A percentile compares a stretch with the other conserved stretches of the same genome.
Conservation (phyloP, 2,113 vertebrate genomes). For the Ailurus styani region DNA sequence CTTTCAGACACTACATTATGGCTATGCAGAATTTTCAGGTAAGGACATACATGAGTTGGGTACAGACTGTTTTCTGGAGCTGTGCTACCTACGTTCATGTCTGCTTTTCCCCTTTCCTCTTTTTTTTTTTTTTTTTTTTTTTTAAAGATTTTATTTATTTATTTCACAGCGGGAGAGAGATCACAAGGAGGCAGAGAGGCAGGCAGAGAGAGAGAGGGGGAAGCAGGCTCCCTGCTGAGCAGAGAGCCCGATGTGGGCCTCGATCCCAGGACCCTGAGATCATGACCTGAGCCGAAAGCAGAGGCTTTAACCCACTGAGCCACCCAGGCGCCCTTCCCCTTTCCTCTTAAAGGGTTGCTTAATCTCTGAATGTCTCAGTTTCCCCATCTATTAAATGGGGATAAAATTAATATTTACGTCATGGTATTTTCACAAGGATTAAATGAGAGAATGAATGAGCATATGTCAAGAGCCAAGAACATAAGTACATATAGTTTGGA, state of each 20-base stretch:
- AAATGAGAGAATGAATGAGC: not conserved
- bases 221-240: too few relatives aligned
- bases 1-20: constrained; percentile 96
- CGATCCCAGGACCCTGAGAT: too few relatives aligned
- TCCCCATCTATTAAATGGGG: not conserved
- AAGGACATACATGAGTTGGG: not conserved
- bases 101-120: not conserved
- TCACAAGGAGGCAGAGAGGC: too few relatives aligned
- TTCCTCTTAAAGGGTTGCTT: not conserved
- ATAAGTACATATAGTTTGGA: not conserved
- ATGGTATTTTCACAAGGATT: not conserved
- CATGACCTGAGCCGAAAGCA: too few relatives aligned
- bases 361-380: not conserved
- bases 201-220: too few relatives aligned
- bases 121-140: too few relatives aligned
- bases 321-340: too few relatives aligned
- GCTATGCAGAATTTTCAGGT: constrained; percentile 98
- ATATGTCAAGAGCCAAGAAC: not conserved
- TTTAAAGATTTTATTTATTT: too few relatives aligned
- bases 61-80: not conserved
- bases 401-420: not conserved
- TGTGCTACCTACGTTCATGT: not conserved
- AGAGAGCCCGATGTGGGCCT: too few relatives aligned
- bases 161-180: too few relatives aligned
- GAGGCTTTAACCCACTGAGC: too few relatives aligned